phyloP scores from a whole-genome alignment of 1,140 invertebrate genomes.

The Conus betulinus region DNA sequence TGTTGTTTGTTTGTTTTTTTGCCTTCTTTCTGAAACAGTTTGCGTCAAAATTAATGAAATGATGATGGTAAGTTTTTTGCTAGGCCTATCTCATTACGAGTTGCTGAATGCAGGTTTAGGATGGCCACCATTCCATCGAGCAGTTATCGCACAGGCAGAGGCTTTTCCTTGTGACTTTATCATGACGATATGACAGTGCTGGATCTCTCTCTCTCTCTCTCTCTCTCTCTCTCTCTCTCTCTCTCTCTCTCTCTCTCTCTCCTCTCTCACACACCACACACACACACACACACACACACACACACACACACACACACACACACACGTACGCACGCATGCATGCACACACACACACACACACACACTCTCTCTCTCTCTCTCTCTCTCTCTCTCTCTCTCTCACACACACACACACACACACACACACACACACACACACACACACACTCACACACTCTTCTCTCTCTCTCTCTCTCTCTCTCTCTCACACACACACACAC shows the following conservation, averaged over 20 bases:
- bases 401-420: conserved; percentile 18
- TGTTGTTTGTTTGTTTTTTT: no score
- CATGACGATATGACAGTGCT: background rate
- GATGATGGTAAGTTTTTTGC: background rate
- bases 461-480: no score
- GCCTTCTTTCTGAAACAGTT: no score
- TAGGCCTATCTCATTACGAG: background rate
- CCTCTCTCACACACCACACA: conserved; percentile 15
- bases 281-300: conserved; percentile 20
- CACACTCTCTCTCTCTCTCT: background rate
- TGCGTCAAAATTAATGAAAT: background rate
- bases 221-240: no score
- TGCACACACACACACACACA: conserved; percentile 15
- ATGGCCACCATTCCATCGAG: background rate
- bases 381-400: background rate
- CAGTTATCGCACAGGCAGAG: background rate
- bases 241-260: no score
- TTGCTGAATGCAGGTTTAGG: background rate
- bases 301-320: conserved; percentile 20
- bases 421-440: conserved; percentile 5
- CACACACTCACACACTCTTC: no score
- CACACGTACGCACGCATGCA: background rate
- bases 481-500: no score
- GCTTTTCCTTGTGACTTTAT: background rate
- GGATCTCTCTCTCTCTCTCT: no score